A percentile compares a stretch with the other conserved stretches of the same genome.
phyloP scores from a whole-genome alignment of 2,113 vertebrate genomes.

The Nycticorax nycticorax region DNA sequence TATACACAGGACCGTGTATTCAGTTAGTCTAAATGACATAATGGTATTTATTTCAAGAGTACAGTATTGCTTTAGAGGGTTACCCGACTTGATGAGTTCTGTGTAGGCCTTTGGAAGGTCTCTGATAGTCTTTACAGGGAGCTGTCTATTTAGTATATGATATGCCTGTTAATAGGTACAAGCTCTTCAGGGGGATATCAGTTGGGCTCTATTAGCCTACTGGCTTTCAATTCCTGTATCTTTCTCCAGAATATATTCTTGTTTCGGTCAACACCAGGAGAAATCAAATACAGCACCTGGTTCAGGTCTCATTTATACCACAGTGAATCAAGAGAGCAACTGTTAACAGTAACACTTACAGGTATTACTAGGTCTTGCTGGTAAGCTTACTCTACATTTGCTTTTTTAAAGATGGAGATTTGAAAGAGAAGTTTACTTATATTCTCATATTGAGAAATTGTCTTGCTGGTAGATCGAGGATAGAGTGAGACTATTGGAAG shows the following conservation, averaged over 20 bases:
- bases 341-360: background rate
- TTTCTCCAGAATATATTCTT: background rate
- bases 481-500: background rate
- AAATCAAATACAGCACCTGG: background rate
- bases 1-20: no score
- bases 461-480: background rate
- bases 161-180: background rate
- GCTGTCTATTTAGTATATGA: background rate
- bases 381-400: background rate
- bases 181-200: background rate
- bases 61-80: background rate
- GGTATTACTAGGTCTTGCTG: background rate
- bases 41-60: background rate
- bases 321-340: background rate
- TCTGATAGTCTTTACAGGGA: background rate
- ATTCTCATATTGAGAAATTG: background rate
- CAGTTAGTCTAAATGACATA: background rate
- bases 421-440: background rate
- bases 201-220: background rate
- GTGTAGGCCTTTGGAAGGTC: background rate
- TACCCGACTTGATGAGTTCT: background rate
- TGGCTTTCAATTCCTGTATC: background rate
- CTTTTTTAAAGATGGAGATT: background rate
- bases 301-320: background rate
- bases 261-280: background rate